Base-by-base conservation (phyloP, 2,888 invertebrate species). In the Ormyrus pomaceus region DNA sequence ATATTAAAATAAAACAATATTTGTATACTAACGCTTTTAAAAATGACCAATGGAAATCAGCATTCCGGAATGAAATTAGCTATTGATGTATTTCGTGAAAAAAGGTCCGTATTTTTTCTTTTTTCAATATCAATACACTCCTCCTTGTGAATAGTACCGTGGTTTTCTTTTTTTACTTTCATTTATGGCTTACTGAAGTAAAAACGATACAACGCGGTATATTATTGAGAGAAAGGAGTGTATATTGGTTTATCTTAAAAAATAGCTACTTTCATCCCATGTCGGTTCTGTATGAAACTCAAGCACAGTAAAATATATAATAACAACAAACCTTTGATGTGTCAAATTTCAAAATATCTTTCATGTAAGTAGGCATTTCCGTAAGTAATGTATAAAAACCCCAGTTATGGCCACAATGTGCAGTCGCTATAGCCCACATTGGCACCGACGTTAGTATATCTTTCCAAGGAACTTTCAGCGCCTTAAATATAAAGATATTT, bases 361-460 rank as follows among this genome's bases (percentile, higher is more conserved):
- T 93, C 92, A 95, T 93, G 86, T 95, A 95, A 0, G 93, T 93
- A 0, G 95, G 95, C 85, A 95, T 93, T 89, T 95, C 93, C 0
- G 95, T 95, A 80, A 95, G 91, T 7, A 95, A 90, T 0, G 94
- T 95, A 92, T 94, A 95, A 88, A 94, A 95, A 8, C 95, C 95
- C 95, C 95, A 95, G 84, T 94, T 94, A 84, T 94, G 94, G 5
- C 94, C 93, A 81, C 93, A 92, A 86, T 95, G 95, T 0, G 93
- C 93, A 0, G 94, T 90, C 10, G 93, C 87, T 19, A 94, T 88
- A 0, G 94, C 93, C 91, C 93, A 93, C 87, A 95, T 93, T 0
- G 95, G 95, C 1, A 92, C 83, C 0, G 95, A 95, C 0, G 93
- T 93, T 5, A 93, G 87, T n/a, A 95, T 94, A 50, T 91, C 89